Percentiles rank a stretch among this genome's conserved stretches.
These are phyloP conservation scores for Teleogryllus occipitalis DNA, from an alignment of 1,140 invertebrate species.

Conservation along the genomic window DNA sequence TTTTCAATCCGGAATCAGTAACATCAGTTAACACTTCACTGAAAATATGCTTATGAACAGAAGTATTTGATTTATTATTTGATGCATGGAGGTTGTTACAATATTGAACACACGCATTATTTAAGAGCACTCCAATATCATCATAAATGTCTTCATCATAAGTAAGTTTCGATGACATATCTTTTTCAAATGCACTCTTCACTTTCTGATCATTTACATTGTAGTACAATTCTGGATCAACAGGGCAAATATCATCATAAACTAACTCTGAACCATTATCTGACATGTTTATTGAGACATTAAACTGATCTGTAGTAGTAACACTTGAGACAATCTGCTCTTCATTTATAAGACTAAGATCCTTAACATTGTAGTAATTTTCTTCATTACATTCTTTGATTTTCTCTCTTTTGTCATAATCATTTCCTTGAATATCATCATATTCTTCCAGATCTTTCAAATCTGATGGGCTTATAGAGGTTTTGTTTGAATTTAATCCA, in stretches of 20 bases:
- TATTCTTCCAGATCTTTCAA: background rate
- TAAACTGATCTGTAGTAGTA: too few relatives aligned
- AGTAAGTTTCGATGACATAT: background rate
- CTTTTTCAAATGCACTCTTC: background rate
- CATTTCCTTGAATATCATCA: background rate
- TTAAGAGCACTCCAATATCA: background rate
- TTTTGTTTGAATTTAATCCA: background rate
- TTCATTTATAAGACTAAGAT: background rate
- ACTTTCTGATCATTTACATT: background rate
- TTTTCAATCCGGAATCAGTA: too few relatives aligned
- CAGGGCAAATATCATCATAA: background rate
- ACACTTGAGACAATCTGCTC: too few relatives aligned
- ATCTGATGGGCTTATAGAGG: too few relatives aligned
- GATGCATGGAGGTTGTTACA: too few relatives aligned
- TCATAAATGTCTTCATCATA: background rate
- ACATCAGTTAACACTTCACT: too few relatives aligned
- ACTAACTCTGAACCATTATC: background rate
- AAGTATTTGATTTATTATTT: too few relatives aligned
- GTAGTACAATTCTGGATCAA: background rate
- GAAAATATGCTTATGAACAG: too few relatives aligned
- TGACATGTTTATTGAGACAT: background rate
- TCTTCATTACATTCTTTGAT: background rate
- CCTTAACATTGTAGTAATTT: background rate
- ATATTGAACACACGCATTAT: too few relatives aligned
- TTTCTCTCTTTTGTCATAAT: background rate